Evolutionary conservation across 2,113 vertebrate species (phyloP), one percentile per base, ranked within the genome.

Genomic region (Mustela nigripes): DNA sequence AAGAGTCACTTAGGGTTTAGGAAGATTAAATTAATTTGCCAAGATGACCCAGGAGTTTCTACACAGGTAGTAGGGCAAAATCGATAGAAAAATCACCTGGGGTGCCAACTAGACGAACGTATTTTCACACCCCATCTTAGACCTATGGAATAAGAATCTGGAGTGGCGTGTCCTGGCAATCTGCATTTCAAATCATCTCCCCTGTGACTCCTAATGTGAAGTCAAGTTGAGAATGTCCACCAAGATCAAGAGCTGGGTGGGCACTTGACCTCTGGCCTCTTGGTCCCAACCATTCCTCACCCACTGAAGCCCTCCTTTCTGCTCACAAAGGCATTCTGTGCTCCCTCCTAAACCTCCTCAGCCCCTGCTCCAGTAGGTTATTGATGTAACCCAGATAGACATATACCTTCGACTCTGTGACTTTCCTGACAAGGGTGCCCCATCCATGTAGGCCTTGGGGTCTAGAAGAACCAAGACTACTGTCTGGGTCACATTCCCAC

Each of bases 131-230:
- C 42, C 11, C 50, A n/a, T 15, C 36, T 5, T 42, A 45, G 11
- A 45, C 1, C 22, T 71, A 15, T 1, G 18, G 50, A 58, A 21
- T 63, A 56, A 62, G 21, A 39, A 24, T 28, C 36, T 21, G 15
- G 2, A 31, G 15, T 3, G 4, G 22, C 0, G 4, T 24, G 4
- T 14, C 14, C 31, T 3, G 7, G n/a, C 1, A 12, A 69, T 33
- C 11, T 58, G 24, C 3, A 12, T 80, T 12, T 18, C 16, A 4
- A 39, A 26, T 26, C 45, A 2, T n/a, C 21, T 48, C n/a, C 50
- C 7, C 4, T 6, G 5, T 1, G 36, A 60, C 42, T 45, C 33
- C 8, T 0, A 14, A 4, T 7, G 9, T 69, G 18, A 9, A 62
- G 18, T 16, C 42, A 7, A 28, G 42, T 10, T 2, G 1, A 74